Percentiles rank a stretch among this genome's conserved stretches.
These are phyloP conservation scores for Sebastolobus alascanus DNA, from an alignment of 2,797 vertebrate species.

Conservation along the genomic window DNA sequence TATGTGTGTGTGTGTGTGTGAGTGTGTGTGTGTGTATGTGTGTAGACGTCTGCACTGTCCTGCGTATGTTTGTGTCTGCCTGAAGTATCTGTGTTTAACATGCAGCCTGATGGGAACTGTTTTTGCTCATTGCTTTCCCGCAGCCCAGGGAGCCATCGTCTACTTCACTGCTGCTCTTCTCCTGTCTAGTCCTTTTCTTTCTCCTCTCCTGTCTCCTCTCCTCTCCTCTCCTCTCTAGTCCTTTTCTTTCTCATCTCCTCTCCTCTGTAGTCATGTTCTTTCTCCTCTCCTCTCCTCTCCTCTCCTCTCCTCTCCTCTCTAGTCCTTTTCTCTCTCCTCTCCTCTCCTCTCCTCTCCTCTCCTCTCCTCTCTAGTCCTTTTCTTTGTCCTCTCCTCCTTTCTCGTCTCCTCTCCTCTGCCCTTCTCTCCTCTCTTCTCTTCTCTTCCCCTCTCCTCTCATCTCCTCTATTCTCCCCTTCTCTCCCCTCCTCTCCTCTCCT, in stretches of 20 bases:
- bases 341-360: background rate
- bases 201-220: background rate
- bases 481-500: background rate
- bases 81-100: slow-evolving; percentile 68
- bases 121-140: slow-evolving; percentile 63
- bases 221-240: background rate
- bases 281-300: background rate
- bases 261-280: no score
- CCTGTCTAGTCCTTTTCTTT: slow-evolving; percentile 33
- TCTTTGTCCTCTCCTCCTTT: slow-evolving; percentile 6
- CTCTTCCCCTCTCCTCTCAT: background rate
- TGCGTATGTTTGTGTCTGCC: slow-evolving; percentile 50
- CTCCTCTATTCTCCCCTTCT: background rate
- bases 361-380: slow-evolving; percentile 23
- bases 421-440: background rate
- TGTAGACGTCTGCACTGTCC: slow-evolving; percentile 28
- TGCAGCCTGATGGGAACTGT: slow-evolving; percentile 68
- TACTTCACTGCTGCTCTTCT: slow-evolving; percentile 35
- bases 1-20: slow-evolving; percentile 22
- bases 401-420: background rate
- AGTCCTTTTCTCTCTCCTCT: background rate
- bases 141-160: slow-evolving; percentile 65
- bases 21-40: slow-evolving; percentile 30
- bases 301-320: no score
- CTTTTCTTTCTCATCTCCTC: background rate